These are phyloP conservation scores for Urocolius indicus DNA, from an alignment of 2,113 vertebrate genomes.

Conservation along the genomic window DNA sequence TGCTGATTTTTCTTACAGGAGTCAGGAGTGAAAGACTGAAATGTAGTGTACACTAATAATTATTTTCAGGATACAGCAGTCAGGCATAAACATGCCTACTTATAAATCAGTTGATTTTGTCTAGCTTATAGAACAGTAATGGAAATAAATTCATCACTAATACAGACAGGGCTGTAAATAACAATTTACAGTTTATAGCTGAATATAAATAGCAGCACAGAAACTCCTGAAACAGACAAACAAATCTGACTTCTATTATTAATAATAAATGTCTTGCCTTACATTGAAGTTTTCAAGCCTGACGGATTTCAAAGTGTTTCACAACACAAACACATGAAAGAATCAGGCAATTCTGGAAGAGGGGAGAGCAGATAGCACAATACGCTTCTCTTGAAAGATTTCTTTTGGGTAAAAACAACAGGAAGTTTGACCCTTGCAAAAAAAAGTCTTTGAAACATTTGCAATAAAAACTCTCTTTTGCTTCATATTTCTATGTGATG, in stretches of 20 bases:
- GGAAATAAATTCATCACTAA: slow-evolving; percentile 3
- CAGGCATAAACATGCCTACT: not conserved
- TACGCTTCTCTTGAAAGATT: not conserved
- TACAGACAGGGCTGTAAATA: not conserved
- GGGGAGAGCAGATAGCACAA: not conserved
- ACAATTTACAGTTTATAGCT: not conserved
- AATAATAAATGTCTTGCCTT: slow-evolving; percentile 13
- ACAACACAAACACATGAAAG: not conserved
- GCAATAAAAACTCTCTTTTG: not conserved
- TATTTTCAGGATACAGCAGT: not conserved
- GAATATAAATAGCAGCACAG: slow-evolving; percentile 8
- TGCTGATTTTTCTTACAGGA: not conserved
- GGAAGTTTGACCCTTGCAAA: not conserved
- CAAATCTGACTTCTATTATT: not conserved
- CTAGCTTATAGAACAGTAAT: not conserved
- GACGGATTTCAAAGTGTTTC: not conserved
- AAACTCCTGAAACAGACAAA: slow-evolving; percentile 4
- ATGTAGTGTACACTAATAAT: not conserved
- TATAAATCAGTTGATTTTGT: not conserved
- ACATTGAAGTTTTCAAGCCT: not conserved
- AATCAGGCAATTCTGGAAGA: not conserved
- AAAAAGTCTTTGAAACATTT: not conserved
- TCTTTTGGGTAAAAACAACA: not conserved
- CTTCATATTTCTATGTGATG: not conserved
- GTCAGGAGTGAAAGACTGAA: not conserved